These are phyloP conservation scores for Trachymyrmex septentrionalis DNA, from an alignment of 1,140 invertebrate species.

Conservation along the genomic window DNA sequence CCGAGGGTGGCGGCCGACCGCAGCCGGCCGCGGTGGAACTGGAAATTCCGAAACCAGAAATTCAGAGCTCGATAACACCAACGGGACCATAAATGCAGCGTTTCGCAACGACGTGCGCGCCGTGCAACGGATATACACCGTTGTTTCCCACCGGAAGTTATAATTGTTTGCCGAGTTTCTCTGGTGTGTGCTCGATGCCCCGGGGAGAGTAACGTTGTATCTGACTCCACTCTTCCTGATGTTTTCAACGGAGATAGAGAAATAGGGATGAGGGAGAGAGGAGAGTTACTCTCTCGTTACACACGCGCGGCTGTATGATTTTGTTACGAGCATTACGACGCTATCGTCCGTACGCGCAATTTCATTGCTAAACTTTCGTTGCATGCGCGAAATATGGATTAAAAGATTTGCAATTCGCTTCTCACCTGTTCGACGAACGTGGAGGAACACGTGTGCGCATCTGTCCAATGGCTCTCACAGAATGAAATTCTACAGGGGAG, in stretches of 20 bases:
- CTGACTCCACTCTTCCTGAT: slow-evolving; percentile 29
- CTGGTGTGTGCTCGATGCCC: slow-evolving; percentile 70
- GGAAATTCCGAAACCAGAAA: slow-evolving; percentile 77
- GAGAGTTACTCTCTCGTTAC: slow-evolving; percentile 43
- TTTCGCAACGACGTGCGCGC: slow-evolving; percentile 77
- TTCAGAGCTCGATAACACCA: slow-evolving; percentile 76
- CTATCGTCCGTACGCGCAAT: slow-evolving; percentile 15
- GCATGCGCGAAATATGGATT: slow-evolving; percentile 5
- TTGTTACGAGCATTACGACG: slow-evolving; percentile 16
- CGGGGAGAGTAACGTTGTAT: slow-evolving; percentile 51
- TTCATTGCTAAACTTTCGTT: not conserved
- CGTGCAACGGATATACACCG: slow-evolving; percentile 66
- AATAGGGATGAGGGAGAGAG: not conserved
- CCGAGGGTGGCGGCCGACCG: slow-evolving; percentile 52
- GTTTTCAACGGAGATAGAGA: slow-evolving; percentile 27
- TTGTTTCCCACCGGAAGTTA: slow-evolving; percentile 81
- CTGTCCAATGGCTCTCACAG: slow-evolving; percentile 31
- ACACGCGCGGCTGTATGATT: slow-evolving; percentile 20
- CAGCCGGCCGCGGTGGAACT: slow-evolving; percentile 53
- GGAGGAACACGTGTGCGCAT: not conserved
- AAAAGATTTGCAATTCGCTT: not conserved
- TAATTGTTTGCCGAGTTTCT: slow-evolving; percentile 82
- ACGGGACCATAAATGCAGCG: slow-evolving; percentile 80
- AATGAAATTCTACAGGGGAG: not conserved
- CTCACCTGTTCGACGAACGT: not conserved